phyloP scores from a whole-genome alignment of 2,888 invertebrate species.

The Cyclophora punctaria region DNA sequence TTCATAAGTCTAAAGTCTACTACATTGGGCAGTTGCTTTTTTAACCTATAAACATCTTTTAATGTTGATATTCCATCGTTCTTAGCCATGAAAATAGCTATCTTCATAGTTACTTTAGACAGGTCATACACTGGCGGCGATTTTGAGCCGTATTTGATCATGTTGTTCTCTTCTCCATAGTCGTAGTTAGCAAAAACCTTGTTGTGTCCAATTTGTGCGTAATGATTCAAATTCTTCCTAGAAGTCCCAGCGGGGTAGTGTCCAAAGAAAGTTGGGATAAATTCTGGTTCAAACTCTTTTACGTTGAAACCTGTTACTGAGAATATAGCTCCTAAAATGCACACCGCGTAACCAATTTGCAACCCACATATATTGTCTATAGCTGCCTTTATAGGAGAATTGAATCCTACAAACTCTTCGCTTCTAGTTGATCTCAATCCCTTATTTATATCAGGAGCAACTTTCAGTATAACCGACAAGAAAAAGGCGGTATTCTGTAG shows the following conservation, averaged over 20 bases:
- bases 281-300: constrained; percentile 20
- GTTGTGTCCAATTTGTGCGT: constrained; percentile 20
- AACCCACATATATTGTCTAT: constrained; percentile 5
- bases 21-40: constrained; percentile 24
- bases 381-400: constrained; percentile 8
- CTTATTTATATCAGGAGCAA: constrained; percentile 7
- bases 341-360: constrained; percentile 10
- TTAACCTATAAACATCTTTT: constrained; percentile 24
- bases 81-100: constrained; percentile 20
- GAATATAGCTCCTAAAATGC: constrained; percentile 8
- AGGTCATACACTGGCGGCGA: constrained; percentile 20
- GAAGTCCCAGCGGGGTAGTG: constrained; percentile 29
- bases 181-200: constrained; percentile 24
- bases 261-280: constrained; percentile 15
- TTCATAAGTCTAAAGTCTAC: constrained; percentile 21
- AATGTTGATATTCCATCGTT: constrained; percentile 27
- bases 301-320: constrained; percentile 18
- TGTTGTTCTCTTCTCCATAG: constrained; percentile 21
- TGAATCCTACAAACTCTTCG: constrained; percentile 11
- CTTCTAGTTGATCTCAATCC: constrained; percentile 2
- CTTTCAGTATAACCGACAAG: constrained; percentile 1
- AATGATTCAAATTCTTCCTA: constrained; percentile 28
- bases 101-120: constrained; percentile 14
- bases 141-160: constrained; percentile 16
- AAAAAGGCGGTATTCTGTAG: constrained; percentile 15